A percentile compares a stretch with the other conserved stretches of the same genome.
Evolutionary conservation across 2,888 invertebrate genomes (phyloP).

Genomic region (Girardia tigrina): DNA sequence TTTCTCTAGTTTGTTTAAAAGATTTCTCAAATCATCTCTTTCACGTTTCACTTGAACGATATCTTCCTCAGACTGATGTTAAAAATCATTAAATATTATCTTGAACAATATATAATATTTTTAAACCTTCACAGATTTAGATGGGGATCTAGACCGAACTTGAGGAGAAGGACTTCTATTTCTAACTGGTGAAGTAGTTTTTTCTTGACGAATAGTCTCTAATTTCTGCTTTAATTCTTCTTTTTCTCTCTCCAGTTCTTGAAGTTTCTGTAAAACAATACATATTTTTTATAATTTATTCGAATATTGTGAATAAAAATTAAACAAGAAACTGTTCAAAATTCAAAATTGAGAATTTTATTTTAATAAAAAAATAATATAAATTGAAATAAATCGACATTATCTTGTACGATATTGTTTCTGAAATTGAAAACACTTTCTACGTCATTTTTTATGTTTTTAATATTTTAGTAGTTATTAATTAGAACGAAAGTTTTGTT

Average conservation of each 20-base stretch:
- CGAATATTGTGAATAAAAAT: too few species aligned
- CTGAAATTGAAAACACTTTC: too few species aligned
- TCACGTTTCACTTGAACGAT: constrained; percentile 23
- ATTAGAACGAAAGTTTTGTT: too few species aligned
- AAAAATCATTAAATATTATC: background rate
- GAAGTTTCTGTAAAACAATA: background rate
- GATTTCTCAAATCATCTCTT: constrained; percentile 28
- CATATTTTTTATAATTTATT: too few species aligned
- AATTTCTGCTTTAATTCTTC: background rate
- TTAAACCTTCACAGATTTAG: background rate
- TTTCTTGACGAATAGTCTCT: background rate
- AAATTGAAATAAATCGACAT: too few species aligned
- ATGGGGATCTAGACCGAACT: background rate
- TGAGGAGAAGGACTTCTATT: background rate
- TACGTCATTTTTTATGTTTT: too few species aligned
- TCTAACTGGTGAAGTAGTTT: background rate
- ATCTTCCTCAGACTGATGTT: background rate
- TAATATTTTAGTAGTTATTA: too few species aligned
- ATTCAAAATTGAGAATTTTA: too few species aligned
- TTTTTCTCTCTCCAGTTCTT: background rate
- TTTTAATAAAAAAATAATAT: too few species aligned
- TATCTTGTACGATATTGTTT: too few species aligned
- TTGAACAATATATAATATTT: background rate
- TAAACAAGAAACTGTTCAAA: too few species aligned
- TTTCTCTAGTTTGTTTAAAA: constrained; percentile 29